Base-by-base conservation (phyloP, 1,140 invertebrate species). In the Aporrectodea caliginosa region DNA sequence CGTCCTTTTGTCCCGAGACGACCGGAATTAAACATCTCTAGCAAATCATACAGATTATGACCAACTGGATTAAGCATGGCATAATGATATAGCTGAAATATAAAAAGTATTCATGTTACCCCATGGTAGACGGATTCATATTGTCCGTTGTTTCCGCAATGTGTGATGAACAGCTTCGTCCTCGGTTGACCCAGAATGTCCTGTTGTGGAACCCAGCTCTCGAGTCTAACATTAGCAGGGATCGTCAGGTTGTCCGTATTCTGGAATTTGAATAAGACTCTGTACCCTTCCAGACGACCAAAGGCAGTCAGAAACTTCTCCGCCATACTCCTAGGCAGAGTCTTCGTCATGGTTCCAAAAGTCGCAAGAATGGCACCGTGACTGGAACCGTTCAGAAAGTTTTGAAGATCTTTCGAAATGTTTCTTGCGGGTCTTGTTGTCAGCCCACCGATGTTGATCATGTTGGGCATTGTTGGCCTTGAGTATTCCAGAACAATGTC, bases 111-210 rank as follows among this genome's bases (percentile, higher is more conserved):
- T n/a, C n/a, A n/a, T n/a, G n/a, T n/a, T n/a, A n/a, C 92, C 14
- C 91, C 93, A 82, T 90, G 92, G 82, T 93, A 91, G 72, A 93
- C 89, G 6, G 93, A 91, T 85, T 95, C 93, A 68, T 91, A 92
- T 0, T 91, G 91, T 27, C 93, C 91, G 84, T 93, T 90, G 68
- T 93, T 90, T 0, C 93, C 93, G 29, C 91, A 92, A 82, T 95
- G 93, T 0, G 92, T 92, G 79, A 94, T 90, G 79, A 94, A 94
- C 0, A 90, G 91, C 35, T 91, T 81, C 27, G 81, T 82, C 16
- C 83, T 82, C 1, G 81, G 80, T 73, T 85, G 83, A 90, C 90
- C 93, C 58, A 94, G 88, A 34, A 95, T 90, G 84, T 94, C 93
- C 84, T 94, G 93, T 85, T 95, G 93, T 0, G 93, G 93, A 82